Percentiles rank a stretch among this genome's conserved stretches.
Conservation (phyloP, 2,888 invertebrate species). For the Eristalinus sepulchralis region DNA sequence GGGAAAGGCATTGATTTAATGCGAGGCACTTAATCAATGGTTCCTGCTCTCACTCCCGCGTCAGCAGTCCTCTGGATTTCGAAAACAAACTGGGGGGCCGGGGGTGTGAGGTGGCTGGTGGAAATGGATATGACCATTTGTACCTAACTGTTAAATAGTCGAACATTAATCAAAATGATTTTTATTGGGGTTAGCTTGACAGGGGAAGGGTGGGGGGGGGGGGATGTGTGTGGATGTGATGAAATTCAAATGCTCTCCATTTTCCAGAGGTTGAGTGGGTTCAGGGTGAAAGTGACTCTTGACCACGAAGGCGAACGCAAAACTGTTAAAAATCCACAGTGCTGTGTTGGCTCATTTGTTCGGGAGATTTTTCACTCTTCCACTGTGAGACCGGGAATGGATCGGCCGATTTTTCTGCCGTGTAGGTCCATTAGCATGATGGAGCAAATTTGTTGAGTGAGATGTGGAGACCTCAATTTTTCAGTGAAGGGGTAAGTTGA, state of each 20-base stretch:
- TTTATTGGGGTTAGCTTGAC: conserved; percentile 58
- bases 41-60: background rate
- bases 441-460: background rate
- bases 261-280: background rate
- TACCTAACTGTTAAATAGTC: conserved; percentile 70
- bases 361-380: background rate
- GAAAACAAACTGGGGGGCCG: conserved; percentile 45
- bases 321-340: conserved; percentile 45
- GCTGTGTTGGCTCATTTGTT: conserved; percentile 40
- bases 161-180: conserved; percentile 69
- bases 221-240: conserved; percentile 42
- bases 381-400: background rate
- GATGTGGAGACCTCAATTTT: too few species aligned
- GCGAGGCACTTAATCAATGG: conserved; percentile 77
- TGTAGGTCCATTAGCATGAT: background rate
- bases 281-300: background rate
- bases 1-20: conserved; percentile 77
- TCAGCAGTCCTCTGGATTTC: background rate
- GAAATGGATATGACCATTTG: conserved; percentile 68
- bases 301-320: conserved; percentile 11
- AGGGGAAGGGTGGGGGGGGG: conserved; percentile 22
- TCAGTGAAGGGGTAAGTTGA: too few species aligned
- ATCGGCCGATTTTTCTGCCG: background rate
- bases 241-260: conserved; percentile 52
- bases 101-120: conserved; percentile 40